These are phyloP conservation scores for Micronycteris hirsuta DNA, from an alignment of 2,113 vertebrate genomes.

Conservation along the genomic window DNA sequence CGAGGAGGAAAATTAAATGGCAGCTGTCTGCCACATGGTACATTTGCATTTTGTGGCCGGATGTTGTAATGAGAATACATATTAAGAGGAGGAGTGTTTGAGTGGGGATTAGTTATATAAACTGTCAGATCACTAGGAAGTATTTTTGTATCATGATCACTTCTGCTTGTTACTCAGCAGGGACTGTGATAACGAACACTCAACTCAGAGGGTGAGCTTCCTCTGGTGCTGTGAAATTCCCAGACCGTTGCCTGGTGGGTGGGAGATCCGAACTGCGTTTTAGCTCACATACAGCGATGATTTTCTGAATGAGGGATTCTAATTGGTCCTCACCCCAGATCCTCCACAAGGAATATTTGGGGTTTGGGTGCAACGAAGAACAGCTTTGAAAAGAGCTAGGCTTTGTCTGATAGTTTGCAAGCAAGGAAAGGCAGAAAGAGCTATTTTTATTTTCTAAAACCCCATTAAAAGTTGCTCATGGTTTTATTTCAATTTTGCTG, in stretches of 20 bases:
- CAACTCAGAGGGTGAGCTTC: too few species aligned
- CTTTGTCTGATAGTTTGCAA: neutral
- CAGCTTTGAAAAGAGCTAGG: neutral
- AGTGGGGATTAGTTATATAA: neutral
- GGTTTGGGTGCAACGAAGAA: neutral
- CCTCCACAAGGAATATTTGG: neutral
- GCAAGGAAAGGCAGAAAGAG: neutral
- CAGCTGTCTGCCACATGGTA: neutral
- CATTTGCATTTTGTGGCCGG: neutral
- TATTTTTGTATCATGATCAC: neutral
- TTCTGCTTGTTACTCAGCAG: neutral
- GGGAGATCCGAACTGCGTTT: neutral
- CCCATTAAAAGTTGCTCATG: neutral
- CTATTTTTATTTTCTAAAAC: neutral
- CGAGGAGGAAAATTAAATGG: neutral
- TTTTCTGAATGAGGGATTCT: neutral
- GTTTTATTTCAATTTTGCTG: neutral
- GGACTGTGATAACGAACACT: neutral
- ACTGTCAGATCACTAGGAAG: neutral
- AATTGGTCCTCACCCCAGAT: neutral
- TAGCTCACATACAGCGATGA: neutral
- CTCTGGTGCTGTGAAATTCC: neutral
- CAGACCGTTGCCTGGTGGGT: accelerated
- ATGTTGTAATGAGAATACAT: neutral
- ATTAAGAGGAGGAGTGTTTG: neutral